phyloP scores from a whole-genome alignment of 2,797 vertebrate genomes.

The Lagocephalus sceleratus region DNA sequence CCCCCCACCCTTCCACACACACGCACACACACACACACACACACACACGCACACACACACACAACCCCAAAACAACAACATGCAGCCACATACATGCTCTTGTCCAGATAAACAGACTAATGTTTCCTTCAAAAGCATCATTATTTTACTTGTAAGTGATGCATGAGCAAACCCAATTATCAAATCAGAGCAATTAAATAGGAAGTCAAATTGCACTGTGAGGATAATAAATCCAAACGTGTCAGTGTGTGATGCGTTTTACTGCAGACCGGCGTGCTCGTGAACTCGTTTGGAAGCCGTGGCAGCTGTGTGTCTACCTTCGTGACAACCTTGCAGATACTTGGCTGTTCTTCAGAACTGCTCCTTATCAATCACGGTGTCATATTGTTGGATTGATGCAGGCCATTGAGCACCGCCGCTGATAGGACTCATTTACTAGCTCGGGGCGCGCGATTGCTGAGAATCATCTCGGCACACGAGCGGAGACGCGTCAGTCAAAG shows the following conservation, averaged over 20 bases:
- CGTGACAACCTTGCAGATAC: slow-evolving; percentile 14
- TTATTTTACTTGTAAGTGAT: slow-evolving; percentile 1
- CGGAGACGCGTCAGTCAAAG: not conserved
- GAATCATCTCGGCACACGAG: slow-evolving; percentile 3
- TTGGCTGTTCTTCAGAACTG: slow-evolving; percentile 25
- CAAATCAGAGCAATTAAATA: slow-evolving; percentile 10
- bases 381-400: slow-evolving; percentile 32
- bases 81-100: not conserved
- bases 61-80: not conserved
- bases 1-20: slow-evolving; percentile 22
- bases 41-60: slow-evolving; percentile 9
- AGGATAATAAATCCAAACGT: slow-evolving; percentile 1
- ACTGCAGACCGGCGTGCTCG: slow-evolving; percentile 10
- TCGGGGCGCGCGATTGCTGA: slow-evolving; percentile 6
- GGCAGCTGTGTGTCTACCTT: slow-evolving; percentile 11
- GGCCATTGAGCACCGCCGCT: slow-evolving; percentile 18
- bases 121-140: slow-evolving; percentile 6
- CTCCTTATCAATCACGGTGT: slow-evolving; percentile 23
- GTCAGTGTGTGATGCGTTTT: slow-evolving; percentile 1
- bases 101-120: not conserved
- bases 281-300: slow-evolving; percentile 14
- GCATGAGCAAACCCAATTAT: slow-evolving; percentile 10
- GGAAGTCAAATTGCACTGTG: not conserved
- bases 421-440: slow-evolving; percentile 25
- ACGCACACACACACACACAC: slow-evolving; percentile 13